phyloP scores from a whole-genome alignment of 2,113 vertebrate genomes.

The Coptodon rendalli region DNA sequence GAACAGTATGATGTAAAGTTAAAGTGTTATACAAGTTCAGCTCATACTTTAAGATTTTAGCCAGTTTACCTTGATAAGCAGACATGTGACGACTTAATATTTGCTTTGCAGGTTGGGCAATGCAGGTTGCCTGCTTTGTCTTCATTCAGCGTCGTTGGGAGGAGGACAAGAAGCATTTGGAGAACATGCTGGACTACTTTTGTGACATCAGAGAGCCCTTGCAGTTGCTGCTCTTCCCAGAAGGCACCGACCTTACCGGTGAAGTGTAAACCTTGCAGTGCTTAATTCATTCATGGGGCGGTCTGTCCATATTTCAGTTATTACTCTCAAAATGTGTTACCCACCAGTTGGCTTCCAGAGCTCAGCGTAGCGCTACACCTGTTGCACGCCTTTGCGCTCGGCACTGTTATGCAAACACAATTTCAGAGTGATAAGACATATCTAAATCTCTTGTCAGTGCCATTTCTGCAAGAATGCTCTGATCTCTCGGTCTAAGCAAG shows the following conservation, averaged over 20 bases:
- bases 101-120: slow-evolving; percentile 85
- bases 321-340: neutral
- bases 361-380: neutral
- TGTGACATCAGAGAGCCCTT: slow-evolving; percentile 90
- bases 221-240: slow-evolving; percentile 94
- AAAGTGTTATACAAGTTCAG: neutral
- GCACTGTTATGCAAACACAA: slow-evolving; percentile 18
- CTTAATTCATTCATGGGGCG: neutral
- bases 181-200: slow-evolving; percentile 93
- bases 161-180: slow-evolving; percentile 85
- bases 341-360: neutral
- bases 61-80: neutral
- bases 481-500: slow-evolving; percentile 24
- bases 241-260: slow-evolving; percentile 98
- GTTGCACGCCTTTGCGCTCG: neutral
- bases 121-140: slow-evolving; percentile 95
- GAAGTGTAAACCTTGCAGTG: neutral
- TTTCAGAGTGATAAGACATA: slow-evolving; percentile 30
- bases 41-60: neutral
- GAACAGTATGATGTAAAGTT: neutral
- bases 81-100: neutral
- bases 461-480: slow-evolving; percentile 37
- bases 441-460: slow-evolving; percentile 7
- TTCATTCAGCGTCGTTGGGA: slow-evolving; percentile 95
- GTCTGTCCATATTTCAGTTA: neutral